Base-by-base conservation (phyloP, 1,140 invertebrate genomes). In the Cydia strobilella region DNA sequence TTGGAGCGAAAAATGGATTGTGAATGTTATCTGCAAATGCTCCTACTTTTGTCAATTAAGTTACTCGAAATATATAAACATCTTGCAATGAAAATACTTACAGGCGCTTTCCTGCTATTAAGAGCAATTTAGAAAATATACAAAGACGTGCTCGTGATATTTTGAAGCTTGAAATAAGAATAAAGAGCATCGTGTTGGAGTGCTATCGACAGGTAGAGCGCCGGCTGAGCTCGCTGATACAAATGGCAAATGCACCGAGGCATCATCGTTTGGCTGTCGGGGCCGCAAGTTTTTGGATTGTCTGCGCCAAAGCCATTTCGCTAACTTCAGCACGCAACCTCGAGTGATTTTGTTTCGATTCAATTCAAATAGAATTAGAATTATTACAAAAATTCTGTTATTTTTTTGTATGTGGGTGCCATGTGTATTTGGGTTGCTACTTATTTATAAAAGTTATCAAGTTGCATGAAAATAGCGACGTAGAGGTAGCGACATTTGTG, bases 191-290 rank as follows among this genome's bases (percentile, higher is more conserved):
- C 65, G 31, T 23, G 12, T 10, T 35, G 63, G 66, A 54, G 45
- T 54, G 74, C 45, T 63, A 42, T 72, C 51, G 76, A 72, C 66
- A 77, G 76, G 73, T 69, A 39, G 9, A 66, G 63, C 63, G 66
- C 66, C 65, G 71, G 71, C 71, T 72, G 45, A 72, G 45, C 71
- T 51, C 42, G 25, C 63, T 0, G 51, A 74, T 66, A 39, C 73
- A 74, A 77, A 77, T 74, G 65, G 73, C 76, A 77, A 77, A 77
- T 77, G 76, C 73, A 63, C 51, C 69, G 35, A 18, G 25, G 65
- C 76, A 77, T 77, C 73, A 77, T 74, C 75, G 76, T 76, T 51
- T 51, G 45, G 71, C 71, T 72, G 71, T 45, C 39, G 42, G 10
- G 20, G 71, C 71, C 6, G n/a, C 71, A 51, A 51, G 35, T 72